These are phyloP conservation scores for Pelusios castaneus DNA, from an alignment of 2,113 vertebrate species.

Conservation along the genomic window DNA sequence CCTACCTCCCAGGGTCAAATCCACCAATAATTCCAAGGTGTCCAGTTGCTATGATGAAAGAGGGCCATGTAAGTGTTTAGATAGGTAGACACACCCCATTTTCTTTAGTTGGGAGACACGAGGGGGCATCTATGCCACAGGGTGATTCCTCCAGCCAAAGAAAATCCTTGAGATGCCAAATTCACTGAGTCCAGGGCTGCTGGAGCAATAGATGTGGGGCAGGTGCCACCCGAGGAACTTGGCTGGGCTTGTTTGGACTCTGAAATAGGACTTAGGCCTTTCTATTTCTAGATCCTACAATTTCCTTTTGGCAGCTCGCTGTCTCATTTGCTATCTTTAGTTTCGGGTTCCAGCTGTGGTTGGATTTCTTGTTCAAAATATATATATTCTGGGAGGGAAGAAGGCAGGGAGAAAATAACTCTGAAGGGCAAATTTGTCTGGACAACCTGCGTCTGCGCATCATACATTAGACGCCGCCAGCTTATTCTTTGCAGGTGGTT, in stretches of 20 bases:
- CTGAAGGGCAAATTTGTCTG: not conserved
- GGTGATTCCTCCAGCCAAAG: no score
- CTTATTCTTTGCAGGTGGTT: not conserved
- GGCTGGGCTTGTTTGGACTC: not conserved
- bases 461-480: not conserved
- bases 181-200: no score
- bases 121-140: no score
- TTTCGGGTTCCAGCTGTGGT: not conserved
- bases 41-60: no score
- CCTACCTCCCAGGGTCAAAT: no score
- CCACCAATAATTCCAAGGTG: no score
- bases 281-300: conserved; percentile 13
- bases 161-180: no score
- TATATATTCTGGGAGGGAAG: not conserved
- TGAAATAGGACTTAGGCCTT: not conserved
- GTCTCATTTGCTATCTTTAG: conserved; percentile 45
- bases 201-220: no score
- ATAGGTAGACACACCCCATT: no score
- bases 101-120: no score
- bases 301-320: conserved; percentile 16
- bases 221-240: not conserved
- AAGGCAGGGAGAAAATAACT: not conserved
- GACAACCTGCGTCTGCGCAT: not conserved
- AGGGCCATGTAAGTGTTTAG: no score
- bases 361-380: not conserved